Conservation (phyloP, 2,113 vertebrate genomes). For the Hypocryptadius cinnamomeus region DNA sequence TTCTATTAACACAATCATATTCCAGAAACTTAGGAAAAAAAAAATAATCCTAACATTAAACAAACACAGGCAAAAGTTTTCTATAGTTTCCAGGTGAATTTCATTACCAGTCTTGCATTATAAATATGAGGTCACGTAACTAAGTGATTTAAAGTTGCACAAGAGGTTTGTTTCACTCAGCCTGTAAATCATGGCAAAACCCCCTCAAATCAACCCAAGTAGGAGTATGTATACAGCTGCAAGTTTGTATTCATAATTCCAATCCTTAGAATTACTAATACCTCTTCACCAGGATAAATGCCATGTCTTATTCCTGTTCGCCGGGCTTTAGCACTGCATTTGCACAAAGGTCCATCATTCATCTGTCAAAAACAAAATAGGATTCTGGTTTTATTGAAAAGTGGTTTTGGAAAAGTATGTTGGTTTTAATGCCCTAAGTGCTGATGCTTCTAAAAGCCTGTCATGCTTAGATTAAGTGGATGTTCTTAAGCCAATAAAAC, state of each 20-base stretch:
- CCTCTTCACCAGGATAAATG: conserved; percentile 98
- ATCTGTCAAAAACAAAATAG: conserved; percentile 79
- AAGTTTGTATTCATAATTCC: neutral
- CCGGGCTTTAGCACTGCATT: conserved; percentile 95
- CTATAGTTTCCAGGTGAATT: neutral
- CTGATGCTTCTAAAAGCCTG: conserved; percentile 41
- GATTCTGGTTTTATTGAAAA: conserved; percentile 37
- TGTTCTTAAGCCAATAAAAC: conserved; percentile 57
- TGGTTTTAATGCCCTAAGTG: conserved; percentile 41
- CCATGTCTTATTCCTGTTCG: conserved; percentile 96
- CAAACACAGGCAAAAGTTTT: neutral
- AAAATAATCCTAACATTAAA: neutral
- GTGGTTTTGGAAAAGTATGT: neutral
- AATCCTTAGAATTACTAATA: conserved; percentile 48
- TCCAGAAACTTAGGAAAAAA: neutral
- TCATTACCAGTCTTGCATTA: neutral
- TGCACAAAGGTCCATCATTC: conserved; percentile 97
- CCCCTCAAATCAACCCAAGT: neutral
- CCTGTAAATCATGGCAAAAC: neutral
- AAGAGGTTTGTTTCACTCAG: neutral
- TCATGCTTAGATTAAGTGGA: conserved; percentile 54
- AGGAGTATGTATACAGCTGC: neutral
- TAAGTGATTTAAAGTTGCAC: neutral
- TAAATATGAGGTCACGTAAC: neutral
- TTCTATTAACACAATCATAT: neutral